Evolutionary conservation across 2,797 vertebrate genomes (phyloP), one percentile per base, ranked within the genome.

Genomic region (Austrolebias charrua): DNA sequence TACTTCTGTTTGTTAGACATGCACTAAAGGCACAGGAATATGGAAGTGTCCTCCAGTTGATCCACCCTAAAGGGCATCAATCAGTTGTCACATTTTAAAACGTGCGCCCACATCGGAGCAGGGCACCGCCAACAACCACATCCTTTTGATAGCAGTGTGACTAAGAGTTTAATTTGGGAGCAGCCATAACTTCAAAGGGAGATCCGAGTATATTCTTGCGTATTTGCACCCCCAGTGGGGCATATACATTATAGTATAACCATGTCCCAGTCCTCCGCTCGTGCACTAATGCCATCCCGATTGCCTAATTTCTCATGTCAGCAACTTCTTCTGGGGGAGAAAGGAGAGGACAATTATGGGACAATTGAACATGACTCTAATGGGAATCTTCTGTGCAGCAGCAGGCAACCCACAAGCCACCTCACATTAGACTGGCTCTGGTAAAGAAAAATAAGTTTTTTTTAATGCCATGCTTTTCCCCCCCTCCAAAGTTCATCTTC

Each of bases 251-350:
- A 90, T 78, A 83, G 73, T 81, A 81, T 80, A 85, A 87, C 68
- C 75, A 78, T 78, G 73, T 74, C 79, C 75, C 71, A 55, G 69
- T 73, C 72, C 72, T 87, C 65, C 35, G 48, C 87, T 86, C 79
- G 53, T 76, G 86, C 82, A 80, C 87, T 90, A 86, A 91, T 87
- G 82, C 78, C 81, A 82, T 84, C 84, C 82, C 86, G 86, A 90
- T 90, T 87, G 86, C 76, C 86, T 89, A 86, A 91, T 92, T 90
- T 90, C 84, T 91, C 86, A 90, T 86, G 87, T 91, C 88, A 89
- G 86, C 83, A 80, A 85, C 78, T 89, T 90, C 71, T 89, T 86
- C 82, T 75, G 60, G 60, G 31, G 65, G 74, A 86, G 76, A 85
- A 71, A 88, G 76, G 84, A 80, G 77, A 82, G 85, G 80, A 88